Percentiles rank a stretch among this genome's conserved stretches.
phyloP scores from a whole-genome alignment of 2,113 vertebrate genomes.

The Columba livia region DNA sequence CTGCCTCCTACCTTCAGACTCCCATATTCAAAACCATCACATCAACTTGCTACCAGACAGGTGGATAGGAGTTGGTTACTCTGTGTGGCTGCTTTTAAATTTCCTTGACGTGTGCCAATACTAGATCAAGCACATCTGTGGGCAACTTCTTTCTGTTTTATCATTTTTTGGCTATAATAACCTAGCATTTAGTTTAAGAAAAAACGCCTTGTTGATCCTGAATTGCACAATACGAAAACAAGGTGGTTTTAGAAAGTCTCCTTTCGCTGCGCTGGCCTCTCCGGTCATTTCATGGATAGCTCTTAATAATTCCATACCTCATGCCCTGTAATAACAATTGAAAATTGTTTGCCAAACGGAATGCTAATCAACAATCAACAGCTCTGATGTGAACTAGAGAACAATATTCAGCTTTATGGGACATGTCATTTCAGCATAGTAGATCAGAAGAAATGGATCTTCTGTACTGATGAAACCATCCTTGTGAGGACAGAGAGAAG shows the following conservation, averaged over 20 bases:
- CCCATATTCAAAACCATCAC: neutral
- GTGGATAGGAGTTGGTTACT: neutral
- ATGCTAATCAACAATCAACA: slow-evolving; percentile 23
- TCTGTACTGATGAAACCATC: neutral
- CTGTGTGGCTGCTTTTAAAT: neutral
- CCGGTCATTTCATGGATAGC: neutral
- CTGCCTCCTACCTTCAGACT: neutral
- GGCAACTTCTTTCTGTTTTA: neutral
- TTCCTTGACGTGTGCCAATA: neutral
- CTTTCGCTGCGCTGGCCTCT: neutral
- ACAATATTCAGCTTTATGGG: neutral
- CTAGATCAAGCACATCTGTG: neutral
- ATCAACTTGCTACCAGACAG: neutral
- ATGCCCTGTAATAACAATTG: neutral
- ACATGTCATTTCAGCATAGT: neutral
- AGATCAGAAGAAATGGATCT: neutral
- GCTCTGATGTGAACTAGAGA: neutral
- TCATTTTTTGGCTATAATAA: neutral
- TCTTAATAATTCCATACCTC: neutral
- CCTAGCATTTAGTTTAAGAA: neutral
- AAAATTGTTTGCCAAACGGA: neutral
- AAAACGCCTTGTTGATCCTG: neutral
- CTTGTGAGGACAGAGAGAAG: slow-evolving; percentile 3
- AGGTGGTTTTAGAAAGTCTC: neutral
- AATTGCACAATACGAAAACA: neutral